These are phyloP conservation scores for Strigamia crassipes DNA, from an alignment of 2,888 invertebrate species.

Conservation along the genomic window DNA sequence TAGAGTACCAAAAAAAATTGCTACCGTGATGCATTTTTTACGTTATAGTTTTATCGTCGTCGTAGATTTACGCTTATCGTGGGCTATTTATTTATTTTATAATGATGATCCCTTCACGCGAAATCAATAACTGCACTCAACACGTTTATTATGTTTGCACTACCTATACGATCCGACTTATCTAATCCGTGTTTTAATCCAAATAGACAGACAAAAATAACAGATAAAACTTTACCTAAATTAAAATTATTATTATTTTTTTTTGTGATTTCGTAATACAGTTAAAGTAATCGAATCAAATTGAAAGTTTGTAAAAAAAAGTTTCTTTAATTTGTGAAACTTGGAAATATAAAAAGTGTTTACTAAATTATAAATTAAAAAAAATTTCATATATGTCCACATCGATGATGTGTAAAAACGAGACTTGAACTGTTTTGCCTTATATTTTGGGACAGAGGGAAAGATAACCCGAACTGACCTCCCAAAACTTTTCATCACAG, in stretches of 20 bases:
- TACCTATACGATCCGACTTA: background rate
- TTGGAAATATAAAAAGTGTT: no score
- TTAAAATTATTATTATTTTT: no score
- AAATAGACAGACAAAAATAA: background rate
- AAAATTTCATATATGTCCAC: background rate
- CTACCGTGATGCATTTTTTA: background rate
- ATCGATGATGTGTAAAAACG: background rate
- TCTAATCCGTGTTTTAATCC: background rate
- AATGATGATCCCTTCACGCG: background rate
- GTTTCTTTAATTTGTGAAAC: no score
- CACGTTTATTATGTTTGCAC: background rate
- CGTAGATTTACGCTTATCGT: background rate
- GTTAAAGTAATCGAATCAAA: no score
- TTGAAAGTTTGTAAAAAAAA: no score
- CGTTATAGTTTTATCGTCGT: background rate
- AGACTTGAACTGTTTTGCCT: background rate
- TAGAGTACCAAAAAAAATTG: no score
- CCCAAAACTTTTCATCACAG: background rate
- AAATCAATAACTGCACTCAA: background rate
- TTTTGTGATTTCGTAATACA: no score
- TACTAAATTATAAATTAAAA: no score
- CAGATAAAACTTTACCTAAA: background rate
- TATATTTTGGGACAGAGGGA: background rate
- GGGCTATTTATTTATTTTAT: background rate
- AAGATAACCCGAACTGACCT: background rate